Percentiles rank a stretch among this genome's conserved stretches.
phyloP scores from a whole-genome alignment of 2,888 invertebrate species.

The Cryptus armator region DNA sequence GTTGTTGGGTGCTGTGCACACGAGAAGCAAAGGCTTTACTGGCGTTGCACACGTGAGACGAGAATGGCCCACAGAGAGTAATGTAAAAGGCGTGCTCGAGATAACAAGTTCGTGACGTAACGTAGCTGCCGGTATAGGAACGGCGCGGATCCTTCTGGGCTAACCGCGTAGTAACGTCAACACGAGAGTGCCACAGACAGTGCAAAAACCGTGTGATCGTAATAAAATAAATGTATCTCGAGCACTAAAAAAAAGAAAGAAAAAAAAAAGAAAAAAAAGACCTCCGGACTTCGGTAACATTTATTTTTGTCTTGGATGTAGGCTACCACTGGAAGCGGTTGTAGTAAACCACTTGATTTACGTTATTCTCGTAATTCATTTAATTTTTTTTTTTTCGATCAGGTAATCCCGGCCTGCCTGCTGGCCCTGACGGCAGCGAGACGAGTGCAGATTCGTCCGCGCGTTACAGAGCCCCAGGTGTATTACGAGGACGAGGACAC shows the following conservation, averaged over 20 bases:
- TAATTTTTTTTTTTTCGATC: conserved; percentile 30
- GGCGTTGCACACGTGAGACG: conserved; percentile 56
- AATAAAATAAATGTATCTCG: conserved; percentile 17
- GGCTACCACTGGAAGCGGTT: too few species aligned
- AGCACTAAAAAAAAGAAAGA: not conserved
- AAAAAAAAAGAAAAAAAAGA: not conserved
- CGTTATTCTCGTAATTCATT: not conserved
- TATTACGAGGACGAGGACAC: conserved; percentile 84
- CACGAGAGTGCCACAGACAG: not conserved
- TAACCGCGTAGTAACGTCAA: conserved; percentile 15
- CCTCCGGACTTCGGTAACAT: not conserved
- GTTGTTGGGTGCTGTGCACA: conserved; percentile 13
- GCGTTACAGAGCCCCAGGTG: conserved; percentile 83
- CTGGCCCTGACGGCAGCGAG: conserved; percentile 83
- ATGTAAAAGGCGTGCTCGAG: conserved; percentile 66
- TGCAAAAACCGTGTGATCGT: conserved; percentile 20
- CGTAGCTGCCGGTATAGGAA: conserved; percentile 9
- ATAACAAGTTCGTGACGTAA: conserved; percentile 67
- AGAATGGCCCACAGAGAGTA: conserved; percentile 59
- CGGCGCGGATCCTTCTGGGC: conserved; percentile 12
- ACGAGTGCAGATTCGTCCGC: conserved; percentile 86
- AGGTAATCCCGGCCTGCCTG: conserved; percentile 81
- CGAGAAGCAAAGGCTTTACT: not conserved
- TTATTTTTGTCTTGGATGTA: not conserved
- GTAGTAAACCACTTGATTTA: not conserved